Evolutionary conservation across 2,113 vertebrate genomes (phyloP).

Genomic region (Numenius arquata): DNA sequence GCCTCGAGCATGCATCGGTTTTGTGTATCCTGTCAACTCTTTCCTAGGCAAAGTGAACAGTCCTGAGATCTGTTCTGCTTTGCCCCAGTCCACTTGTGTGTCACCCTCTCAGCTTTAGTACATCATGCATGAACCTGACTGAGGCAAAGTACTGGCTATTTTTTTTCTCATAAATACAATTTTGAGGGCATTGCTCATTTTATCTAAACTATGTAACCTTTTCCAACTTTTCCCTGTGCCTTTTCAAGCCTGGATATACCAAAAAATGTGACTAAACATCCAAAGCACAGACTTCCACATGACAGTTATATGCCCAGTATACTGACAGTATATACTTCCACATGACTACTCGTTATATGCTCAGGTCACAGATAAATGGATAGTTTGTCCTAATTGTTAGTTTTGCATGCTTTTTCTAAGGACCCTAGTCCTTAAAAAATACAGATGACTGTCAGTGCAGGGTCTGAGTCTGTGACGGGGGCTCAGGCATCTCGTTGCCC

Average conservation of each 20-base stretch:
- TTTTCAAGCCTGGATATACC: neutral
- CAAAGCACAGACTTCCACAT: neutral
- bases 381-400: neutral
- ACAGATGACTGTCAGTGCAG: neutral
- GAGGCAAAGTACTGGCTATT: neutral
- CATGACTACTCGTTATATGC: neutral
- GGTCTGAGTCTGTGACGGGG: neutral
- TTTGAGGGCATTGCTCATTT: neutral
- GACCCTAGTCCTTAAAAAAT: neutral
- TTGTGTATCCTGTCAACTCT: constrained; percentile 44
- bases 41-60: constrained; percentile 37
- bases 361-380: neutral
- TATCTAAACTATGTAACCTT: neutral
- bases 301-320: too few species aligned
- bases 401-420: neutral
- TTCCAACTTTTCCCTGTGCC: neutral
- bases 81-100: neutral
- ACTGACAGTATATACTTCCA: too few species aligned
- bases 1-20: neutral
- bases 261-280: neutral
- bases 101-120: neutral
- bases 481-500: neutral
- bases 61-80: neutral
- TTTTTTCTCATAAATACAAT: neutral
- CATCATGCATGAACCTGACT: neutral